Evolutionary conservation across 2,797 vertebrate genomes (phyloP).

Genomic region (Schizothorax lantsangensis): DNA sequence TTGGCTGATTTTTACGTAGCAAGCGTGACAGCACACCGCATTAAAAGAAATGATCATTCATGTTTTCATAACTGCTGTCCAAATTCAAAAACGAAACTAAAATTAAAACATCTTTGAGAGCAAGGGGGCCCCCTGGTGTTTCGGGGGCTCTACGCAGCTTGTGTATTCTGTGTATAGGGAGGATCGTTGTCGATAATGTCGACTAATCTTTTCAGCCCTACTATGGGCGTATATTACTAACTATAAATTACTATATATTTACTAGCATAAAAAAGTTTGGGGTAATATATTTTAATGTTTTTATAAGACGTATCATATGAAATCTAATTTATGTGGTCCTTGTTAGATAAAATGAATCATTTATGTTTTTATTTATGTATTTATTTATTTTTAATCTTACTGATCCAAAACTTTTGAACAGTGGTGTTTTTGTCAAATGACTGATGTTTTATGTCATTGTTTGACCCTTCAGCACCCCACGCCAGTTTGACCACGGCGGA

Average conservation of each 20-base stretch:
- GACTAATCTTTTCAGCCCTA: too few species aligned
- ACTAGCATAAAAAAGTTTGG: neutral
- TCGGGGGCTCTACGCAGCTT: too few species aligned
- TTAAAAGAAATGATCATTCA: too few species aligned
- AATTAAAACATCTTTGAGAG: too few species aligned
- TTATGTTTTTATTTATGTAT: neutral
- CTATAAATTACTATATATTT: neutral
- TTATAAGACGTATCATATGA: neutral
- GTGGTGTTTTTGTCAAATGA: constrained; percentile 44
- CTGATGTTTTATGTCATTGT: constrained; percentile 28
- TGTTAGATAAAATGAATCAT: neutral
- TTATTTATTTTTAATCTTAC: neutral
- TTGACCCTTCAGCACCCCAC: constrained; percentile 78
- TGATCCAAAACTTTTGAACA: neutral
- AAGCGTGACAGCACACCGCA: too few species aligned
- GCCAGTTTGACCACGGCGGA: constrained; percentile 92
- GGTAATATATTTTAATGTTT: neutral
- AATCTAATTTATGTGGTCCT: neutral
- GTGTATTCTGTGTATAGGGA: too few species aligned
- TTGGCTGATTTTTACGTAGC: too few species aligned
- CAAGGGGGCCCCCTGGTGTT: too few species aligned
- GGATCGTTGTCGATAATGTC: too few species aligned
- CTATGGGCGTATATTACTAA: too few species aligned
- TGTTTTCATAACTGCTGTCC: too few species aligned
- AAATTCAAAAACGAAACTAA: too few species aligned